phyloP scores from a whole-genome alignment of 1,140 invertebrate species.

The Microplitis demolitor region DNA sequence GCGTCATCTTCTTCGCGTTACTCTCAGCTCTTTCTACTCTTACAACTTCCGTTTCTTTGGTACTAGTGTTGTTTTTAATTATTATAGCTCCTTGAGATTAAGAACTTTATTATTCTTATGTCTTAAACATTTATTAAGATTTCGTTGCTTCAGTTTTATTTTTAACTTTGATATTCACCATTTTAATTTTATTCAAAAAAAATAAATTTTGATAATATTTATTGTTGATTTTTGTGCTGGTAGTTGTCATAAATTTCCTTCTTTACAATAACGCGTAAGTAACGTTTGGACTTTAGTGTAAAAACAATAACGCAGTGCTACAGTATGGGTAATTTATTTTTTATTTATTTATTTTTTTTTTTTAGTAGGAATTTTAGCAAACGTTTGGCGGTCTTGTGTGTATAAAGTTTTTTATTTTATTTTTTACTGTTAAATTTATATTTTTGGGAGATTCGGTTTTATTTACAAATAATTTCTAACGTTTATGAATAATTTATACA shows the following conservation, averaged over 20 bases:
- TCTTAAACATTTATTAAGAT: too few species aligned
- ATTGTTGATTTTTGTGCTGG: not conserved
- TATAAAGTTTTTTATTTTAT: conserved; percentile 7
- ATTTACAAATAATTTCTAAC: conserved; percentile 60
- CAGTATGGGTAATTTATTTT: conserved; percentile 29
- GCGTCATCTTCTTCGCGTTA: too few species aligned
- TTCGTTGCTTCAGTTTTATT: too few species aligned
- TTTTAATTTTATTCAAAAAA: not conserved
- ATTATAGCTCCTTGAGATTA: too few species aligned
- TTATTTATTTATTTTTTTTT: conserved; percentile 15
- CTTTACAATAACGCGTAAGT: not conserved
- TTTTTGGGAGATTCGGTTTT: conserved; percentile 27
- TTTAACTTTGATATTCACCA: not conserved
- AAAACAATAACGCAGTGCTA: conserved; percentile 28
- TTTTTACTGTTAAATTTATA: conserved; percentile 40
- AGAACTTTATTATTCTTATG: too few species aligned
- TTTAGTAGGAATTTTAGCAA: conserved; percentile 40
- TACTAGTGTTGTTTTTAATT: too few species aligned
- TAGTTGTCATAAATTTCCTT: conserved; percentile 4
- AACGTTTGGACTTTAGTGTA: conserved; percentile 18
- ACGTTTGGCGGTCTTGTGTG: conserved; percentile 41
- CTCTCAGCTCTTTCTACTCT: too few species aligned
- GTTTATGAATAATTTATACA: conserved; percentile 46
- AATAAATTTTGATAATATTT: too few species aligned
- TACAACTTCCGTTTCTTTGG: too few species aligned